These are phyloP conservation scores for Euzophera pinguis DNA, from an alignment of 2,888 invertebrate species.

Conservation along the genomic window DNA sequence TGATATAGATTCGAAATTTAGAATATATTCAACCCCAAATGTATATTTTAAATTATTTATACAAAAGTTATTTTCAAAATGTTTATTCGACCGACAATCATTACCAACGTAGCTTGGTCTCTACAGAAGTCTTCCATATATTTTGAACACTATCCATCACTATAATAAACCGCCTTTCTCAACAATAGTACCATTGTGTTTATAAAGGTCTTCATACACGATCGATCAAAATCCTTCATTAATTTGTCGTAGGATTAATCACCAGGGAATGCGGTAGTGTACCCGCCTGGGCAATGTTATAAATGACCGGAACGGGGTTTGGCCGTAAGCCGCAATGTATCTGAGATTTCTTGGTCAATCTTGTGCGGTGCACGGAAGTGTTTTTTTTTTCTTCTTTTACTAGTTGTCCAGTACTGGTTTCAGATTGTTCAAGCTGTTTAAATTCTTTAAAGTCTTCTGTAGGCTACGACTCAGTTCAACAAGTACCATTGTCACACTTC, in stretches of 20 bases:
- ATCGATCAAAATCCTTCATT: conserved; percentile 14
- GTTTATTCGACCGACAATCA: background rate
- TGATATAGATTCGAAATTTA: too few species aligned
- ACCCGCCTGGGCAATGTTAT: conserved; percentile 28
- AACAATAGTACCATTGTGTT: conserved; percentile 8
- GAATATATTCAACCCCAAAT: too few species aligned
- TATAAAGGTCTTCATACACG: conserved; percentile 7
- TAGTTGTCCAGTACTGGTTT: background rate
- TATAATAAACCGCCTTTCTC: conserved; percentile 5
- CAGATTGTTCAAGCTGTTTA: too few species aligned
- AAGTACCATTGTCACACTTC: too few species aligned
- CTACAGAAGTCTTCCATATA: background rate
- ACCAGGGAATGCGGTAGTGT: conserved; percentile 3
- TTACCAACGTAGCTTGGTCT: background rate
- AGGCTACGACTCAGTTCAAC: too few species aligned
- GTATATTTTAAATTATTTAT: too few species aligned
- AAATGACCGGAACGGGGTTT: conserved; percentile 30
- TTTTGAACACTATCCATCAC: conserved; percentile 6
- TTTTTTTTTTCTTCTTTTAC: background rate
- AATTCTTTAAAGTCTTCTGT: too few species aligned
- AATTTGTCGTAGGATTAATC: conserved; percentile 14
- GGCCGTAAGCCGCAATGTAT: conserved; percentile 34
- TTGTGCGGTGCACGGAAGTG: conserved; percentile 22
- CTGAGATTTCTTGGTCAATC: conserved; percentile 52
- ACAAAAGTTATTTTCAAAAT: background rate